phyloP scores from a whole-genome alignment of 2,888 invertebrate species.

The Ischnus inquisitorius region DNA sequence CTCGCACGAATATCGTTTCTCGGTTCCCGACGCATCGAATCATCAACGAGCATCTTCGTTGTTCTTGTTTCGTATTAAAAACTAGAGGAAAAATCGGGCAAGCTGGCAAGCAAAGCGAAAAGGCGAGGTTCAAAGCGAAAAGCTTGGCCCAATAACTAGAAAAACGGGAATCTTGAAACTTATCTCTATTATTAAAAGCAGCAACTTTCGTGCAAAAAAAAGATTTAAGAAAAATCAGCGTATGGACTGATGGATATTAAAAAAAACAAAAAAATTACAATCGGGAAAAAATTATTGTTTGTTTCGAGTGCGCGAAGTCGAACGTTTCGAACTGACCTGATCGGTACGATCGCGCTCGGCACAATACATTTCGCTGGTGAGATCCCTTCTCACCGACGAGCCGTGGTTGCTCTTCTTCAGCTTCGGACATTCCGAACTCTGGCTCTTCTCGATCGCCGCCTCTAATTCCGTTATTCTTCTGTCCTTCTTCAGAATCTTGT shows the following conservation, averaged over 20 bases:
- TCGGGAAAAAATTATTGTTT: conserved; percentile 20
- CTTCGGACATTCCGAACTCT: conserved; percentile 69
- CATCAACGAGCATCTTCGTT: conserved; percentile 38
- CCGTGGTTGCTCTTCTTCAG: conserved; percentile 59
- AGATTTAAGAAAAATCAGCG: not conserved
- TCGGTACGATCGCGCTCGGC: conserved; percentile 80
- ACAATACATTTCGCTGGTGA: conserved; percentile 76
- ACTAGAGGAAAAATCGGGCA: conserved; percentile 32
- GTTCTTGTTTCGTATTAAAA: conserved; percentile 23
- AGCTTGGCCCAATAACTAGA: not conserved
- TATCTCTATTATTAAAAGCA: too few species aligned
- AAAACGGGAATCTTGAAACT: too few species aligned
- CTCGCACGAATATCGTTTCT: conserved; percentile 47
- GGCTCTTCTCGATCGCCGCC: conserved; percentile 72
- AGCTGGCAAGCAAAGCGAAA: conserved; percentile 25
- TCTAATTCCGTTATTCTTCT: conserved; percentile 80
- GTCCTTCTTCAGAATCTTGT: conserved; percentile 81
- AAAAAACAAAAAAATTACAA: conserved; percentile 11
- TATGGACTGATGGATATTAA: not conserved
- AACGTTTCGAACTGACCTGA: conserved; percentile 78
- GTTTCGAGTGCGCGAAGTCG: conserved; percentile 7
- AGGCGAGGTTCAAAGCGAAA: not conserved
- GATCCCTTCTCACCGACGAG: conserved; percentile 73
- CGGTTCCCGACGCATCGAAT: not conserved
- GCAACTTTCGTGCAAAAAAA: not conserved